Conservation (phyloP, 2,888 invertebrate genomes). For the Phymatocera aterrima region DNA sequence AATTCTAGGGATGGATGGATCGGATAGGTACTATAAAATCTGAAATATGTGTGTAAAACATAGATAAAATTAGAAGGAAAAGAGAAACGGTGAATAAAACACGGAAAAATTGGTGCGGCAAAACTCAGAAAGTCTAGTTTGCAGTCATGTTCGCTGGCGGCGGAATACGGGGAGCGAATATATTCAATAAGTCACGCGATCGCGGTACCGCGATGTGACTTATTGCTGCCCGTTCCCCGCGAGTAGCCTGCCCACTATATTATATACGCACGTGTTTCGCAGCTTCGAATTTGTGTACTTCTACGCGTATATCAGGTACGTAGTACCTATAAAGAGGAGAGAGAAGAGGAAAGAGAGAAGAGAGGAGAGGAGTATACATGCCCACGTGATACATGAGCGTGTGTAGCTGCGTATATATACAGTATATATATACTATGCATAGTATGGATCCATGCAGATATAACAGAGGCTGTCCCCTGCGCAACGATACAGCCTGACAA, state of each 20-base stretch:
- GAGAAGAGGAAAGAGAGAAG: not conserved
- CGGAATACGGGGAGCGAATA: conserved; percentile 33
- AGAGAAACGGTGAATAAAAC: not conserved
- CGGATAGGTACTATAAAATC: not conserved
- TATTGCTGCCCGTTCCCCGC: conserved; percentile 42
- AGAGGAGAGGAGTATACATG: not conserved
- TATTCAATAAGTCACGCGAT: conserved; percentile 46
- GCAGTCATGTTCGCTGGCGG: conserved; percentile 36
- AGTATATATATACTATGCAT: conserved; percentile 24
- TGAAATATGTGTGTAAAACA: not conserved
- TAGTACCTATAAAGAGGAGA: not conserved
- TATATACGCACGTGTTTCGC: conserved; percentile 23
- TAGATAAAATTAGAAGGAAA: too few species aligned
- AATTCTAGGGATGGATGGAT: too few species aligned
- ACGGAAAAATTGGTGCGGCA: not conserved
- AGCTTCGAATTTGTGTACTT: conserved; percentile 43
- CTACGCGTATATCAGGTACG: conserved; percentile 41
- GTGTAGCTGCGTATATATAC: conserved; percentile 16
- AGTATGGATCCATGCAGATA: not conserved
- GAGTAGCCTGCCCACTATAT: conserved; percentile 30
- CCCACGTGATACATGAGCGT: not conserved
- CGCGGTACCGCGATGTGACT: conserved; percentile 41
- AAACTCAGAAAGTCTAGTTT: conserved; percentile 39
- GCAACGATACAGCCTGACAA: conserved; percentile 41
- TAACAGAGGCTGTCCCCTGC: conserved; percentile 10